These are phyloP conservation scores for Coccyzus lansbergi DNA, from an alignment of 2,797 vertebrate genomes.

Conservation along the genomic window DNA sequence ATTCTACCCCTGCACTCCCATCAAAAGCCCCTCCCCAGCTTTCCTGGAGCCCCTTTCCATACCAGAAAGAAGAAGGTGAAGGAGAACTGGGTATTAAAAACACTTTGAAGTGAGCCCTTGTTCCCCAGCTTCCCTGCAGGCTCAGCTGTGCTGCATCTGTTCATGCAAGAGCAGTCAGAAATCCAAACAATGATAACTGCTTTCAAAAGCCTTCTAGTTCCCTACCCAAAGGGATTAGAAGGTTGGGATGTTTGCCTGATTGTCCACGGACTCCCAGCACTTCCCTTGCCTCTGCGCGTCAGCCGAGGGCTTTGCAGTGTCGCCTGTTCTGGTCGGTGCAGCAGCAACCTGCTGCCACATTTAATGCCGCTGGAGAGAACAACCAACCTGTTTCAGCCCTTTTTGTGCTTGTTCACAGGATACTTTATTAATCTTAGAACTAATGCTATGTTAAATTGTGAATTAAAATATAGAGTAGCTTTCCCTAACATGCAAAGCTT, in stretches of 20 bases:
- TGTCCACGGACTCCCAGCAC: background rate
- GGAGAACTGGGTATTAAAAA: too few relatives aligned
- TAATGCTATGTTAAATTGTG: background rate
- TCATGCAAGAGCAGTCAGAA: background rate
- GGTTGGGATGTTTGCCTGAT: constrained; percentile 15
- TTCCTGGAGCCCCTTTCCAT: too few relatives aligned
- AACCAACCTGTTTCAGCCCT: background rate
- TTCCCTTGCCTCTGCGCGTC: background rate
- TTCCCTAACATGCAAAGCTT: constrained; percentile 7
- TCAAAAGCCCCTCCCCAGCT: too few relatives aligned
- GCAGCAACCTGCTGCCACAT: background rate
- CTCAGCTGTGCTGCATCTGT: background rate
- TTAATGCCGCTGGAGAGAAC: background rate
- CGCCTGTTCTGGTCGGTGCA: background rate
- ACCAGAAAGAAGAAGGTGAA: too few relatives aligned
- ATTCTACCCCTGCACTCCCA: too few relatives aligned
- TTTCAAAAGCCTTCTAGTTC: background rate
- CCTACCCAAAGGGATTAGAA: background rate
- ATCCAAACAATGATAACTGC: background rate
- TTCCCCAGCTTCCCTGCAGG: background rate
- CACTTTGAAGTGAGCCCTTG: too few relatives aligned
- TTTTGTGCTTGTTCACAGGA: background rate
- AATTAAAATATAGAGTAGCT: constrained; percentile 26
- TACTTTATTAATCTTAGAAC: background rate
- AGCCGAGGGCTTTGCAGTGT: background rate